Evolutionary conservation across 2,888 invertebrate species (phyloP).

Genomic region (Drosophila fulvimacula): DNA sequence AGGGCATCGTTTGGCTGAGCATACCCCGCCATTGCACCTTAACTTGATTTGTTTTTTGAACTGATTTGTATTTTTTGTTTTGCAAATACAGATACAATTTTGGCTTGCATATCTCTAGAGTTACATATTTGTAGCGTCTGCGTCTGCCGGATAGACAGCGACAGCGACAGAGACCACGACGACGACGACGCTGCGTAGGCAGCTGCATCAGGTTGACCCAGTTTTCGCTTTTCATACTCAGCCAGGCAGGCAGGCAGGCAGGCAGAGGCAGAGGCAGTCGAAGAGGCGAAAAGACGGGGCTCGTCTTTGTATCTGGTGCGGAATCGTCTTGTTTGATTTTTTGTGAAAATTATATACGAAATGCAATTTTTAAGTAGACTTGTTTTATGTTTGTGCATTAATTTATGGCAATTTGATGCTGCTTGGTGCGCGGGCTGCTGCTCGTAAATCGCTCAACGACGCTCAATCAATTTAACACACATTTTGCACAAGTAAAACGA

Average conservation of each 20-base stretch:
- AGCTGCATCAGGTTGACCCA: conserved; percentile 78
- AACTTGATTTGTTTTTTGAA: conserved; percentile 19
- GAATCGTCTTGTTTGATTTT: conserved; percentile 45
- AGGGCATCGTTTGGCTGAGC: conserved; percentile 1
- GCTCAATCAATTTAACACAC: conserved; percentile 74
- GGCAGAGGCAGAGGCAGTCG: too few relatives aligned
- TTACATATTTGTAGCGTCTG: conserved; percentile 72
- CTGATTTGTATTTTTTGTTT: conserved; percentile 28
- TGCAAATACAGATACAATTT: conserved; percentile 54
- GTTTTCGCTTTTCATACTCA: conserved; percentile 73
- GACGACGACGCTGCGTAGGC: conserved; percentile 63
- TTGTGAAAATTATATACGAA: conserved; percentile 70
- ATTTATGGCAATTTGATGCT: conserved; percentile 50
- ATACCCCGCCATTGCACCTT: conserved; percentile 4
- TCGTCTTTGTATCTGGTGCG: conserved; percentile 35
- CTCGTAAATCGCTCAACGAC: conserved; percentile 41
- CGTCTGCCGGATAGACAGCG: conserved; percentile 61
- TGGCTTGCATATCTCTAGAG: conserved; percentile 67
- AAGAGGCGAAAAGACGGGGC: conserved; percentile 17
- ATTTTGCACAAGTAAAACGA: conserved; percentile 36
- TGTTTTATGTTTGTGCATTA: conserved; percentile 47
- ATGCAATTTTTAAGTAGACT: conserved; percentile 68
- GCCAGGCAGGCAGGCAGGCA: conserved; percentile 4
- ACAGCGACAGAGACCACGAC: conserved; percentile 18
- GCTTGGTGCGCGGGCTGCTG: conserved; percentile 4